Evolutionary conservation across 2,113 vertebrate species (phyloP).

Genomic region (zebrafish (Danio rerio)): GRCz12tu NC_133180.1:25920001-25920500

Average conservation of each 20-base stretch:
- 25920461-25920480: background rate
- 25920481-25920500: background rate
- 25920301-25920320: constrained; percentile 1
- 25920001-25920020: constrained; percentile 96
- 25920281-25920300: constrained; percentile 3
- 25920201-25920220: background rate
- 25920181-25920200: background rate
- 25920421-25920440: background rate
- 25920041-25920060: constrained; percentile 97
- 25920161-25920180: background rate
- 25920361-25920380: background rate
- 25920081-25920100: constrained; percentile 50
- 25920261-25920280: constrained; percentile 16
- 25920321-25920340: constrained; percentile 27
- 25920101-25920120: constrained; percentile 57
- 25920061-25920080: constrained; percentile 63
- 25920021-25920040: constrained; percentile 95
- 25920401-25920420: background rate
- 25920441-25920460: background rate
- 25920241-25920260: background rate
- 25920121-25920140: constrained; percentile 64
- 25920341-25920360: background rate
- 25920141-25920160: constrained; percentile 51
- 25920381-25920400: constrained; percentile 22
- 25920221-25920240: background rate